Conservation (phyloP, 2,113 vertebrate species). For the Trochalopteron elliotii region DNA sequence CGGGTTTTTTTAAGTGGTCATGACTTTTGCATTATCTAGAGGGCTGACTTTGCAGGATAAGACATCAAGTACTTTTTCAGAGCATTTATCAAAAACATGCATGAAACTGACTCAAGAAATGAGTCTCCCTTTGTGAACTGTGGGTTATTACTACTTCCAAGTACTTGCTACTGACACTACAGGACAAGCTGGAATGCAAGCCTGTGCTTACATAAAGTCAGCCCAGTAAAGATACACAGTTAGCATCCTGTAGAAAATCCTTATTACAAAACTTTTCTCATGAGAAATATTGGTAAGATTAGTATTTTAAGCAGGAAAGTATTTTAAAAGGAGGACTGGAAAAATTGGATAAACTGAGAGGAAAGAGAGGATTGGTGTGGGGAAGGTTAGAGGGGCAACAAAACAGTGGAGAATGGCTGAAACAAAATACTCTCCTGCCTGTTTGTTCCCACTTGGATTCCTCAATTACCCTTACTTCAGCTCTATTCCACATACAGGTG, state of each 20-base stretch:
- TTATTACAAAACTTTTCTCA: accelerated
- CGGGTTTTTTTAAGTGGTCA: not conserved
- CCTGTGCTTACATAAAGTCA: not conserved
- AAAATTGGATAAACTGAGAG: not conserved
- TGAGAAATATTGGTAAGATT: not conserved
- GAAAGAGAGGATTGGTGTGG: not conserved
- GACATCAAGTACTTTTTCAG: not conserved
- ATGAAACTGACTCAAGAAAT: not conserved
- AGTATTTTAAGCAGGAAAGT: not conserved
- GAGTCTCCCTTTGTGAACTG: not conserved
- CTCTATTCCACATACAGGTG: not conserved
- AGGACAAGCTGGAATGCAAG: not conserved
- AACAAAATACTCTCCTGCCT: not conserved
- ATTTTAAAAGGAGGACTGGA: not conserved
- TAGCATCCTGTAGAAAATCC: not conserved
- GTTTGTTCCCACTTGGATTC: not conserved
- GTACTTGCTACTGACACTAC: not conserved
- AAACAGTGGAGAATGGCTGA: not conserved
- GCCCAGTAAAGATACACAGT: not conserved
- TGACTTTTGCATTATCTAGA: not conserved
- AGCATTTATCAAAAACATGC: not conserved
- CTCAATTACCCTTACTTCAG: not conserved
- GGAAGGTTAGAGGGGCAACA: not conserved
- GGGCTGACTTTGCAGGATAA: not conserved
- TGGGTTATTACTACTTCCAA: not conserved